phyloP scores from a whole-genome alignment of 2,113 vertebrate species.

The Sinocyclocheilus rhinocerous region DNA sequence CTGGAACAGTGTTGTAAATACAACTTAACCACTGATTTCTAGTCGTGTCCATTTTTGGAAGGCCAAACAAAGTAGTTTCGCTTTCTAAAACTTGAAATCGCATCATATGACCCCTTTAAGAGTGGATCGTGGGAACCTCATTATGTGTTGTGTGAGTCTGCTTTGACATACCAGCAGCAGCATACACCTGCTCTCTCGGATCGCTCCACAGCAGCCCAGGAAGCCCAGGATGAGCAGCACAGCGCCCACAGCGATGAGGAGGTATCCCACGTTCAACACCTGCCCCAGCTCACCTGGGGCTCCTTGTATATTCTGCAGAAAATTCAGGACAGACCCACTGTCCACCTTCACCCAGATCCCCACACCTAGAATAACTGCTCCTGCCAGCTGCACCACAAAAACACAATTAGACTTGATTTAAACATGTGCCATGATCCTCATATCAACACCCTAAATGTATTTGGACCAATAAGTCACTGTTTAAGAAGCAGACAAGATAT shows the following conservation, averaged over 20 bases:
- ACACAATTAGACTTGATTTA: background rate
- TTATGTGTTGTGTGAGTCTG: background rate
- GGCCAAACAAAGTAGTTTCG: no score
- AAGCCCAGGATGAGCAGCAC: constrained; percentile 80
- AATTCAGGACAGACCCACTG: constrained; percentile 68
- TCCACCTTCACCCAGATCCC: constrained; percentile 85
- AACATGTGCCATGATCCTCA: background rate
- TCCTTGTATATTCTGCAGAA: constrained; percentile 64
- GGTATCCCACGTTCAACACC: constrained; percentile 78
- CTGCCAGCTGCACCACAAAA: constrained; percentile 72
- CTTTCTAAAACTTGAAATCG: no score
- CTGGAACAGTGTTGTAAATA: no score
- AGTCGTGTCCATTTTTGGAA: no score
- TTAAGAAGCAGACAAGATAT: background rate
- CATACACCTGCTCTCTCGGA: constrained; percentile 77
- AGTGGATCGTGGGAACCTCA: no score
- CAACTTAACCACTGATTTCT: no score
- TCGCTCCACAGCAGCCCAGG: constrained; percentile 80
- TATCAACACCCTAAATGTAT: background rate
- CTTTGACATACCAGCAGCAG: constrained; percentile 74
- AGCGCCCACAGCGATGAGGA: constrained; percentile 75
- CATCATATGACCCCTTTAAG: no score
- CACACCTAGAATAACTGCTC: constrained; percentile 74
- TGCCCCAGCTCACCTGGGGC: constrained; percentile 65
- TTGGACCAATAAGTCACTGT: background rate